phyloP scores from a whole-genome alignment of 1,140 invertebrate species.

The Cyclina sinensis region DNA sequence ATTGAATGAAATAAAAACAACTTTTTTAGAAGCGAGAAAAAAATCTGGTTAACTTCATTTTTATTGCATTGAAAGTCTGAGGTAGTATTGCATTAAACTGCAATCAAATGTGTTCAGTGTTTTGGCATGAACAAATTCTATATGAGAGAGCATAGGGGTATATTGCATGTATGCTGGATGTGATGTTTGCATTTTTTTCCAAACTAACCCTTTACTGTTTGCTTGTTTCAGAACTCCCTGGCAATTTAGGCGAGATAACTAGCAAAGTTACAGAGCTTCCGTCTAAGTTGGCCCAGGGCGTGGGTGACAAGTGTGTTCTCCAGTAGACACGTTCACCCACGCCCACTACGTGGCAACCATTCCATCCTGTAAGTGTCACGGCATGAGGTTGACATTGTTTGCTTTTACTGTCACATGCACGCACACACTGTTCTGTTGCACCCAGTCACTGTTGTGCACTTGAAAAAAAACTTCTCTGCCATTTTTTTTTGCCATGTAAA shows the following conservation, averaged over 20 bases:
- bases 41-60: too few species aligned
- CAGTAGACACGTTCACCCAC: conserved; percentile 35
- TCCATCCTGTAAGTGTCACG: conserved; percentile 52
- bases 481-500: too few species aligned
- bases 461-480: too few species aligned
- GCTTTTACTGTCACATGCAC: not conserved
- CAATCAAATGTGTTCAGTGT: too few species aligned
- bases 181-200: conserved; percentile 21
- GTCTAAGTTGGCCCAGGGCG: conserved; percentile 59
- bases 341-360: conserved; percentile 14
- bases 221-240: conserved; percentile 64
- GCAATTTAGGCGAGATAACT: conserved; percentile 69
- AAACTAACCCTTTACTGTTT: conserved; percentile 55
- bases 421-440: not conserved
- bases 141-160: not conserved
- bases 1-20: too few species aligned
- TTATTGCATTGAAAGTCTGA: too few species aligned
- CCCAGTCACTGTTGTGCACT: too few species aligned
- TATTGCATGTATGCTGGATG: conserved; percentile 12
- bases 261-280: conserved; percentile 66
- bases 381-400: conserved; percentile 16
- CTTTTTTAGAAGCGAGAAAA: too few species aligned
- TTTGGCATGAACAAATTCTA: too few species aligned
- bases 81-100: too few species aligned
- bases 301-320: conserved; percentile 65